Evolutionary conservation across 2,113 vertebrate species (phyloP).

Genomic region (Ceyx margarethae): DNA sequence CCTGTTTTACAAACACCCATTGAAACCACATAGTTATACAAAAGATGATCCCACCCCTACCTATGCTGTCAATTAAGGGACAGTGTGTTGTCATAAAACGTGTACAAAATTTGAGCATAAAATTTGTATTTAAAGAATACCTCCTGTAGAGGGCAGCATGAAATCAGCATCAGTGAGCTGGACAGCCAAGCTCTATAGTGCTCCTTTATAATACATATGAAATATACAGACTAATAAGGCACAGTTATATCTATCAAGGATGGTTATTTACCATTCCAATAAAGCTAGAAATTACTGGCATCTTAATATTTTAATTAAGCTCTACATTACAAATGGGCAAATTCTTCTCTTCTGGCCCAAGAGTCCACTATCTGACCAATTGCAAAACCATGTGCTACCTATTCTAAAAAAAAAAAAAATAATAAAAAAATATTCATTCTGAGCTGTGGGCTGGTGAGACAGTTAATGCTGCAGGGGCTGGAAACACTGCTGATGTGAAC

Average conservation of each 20-base stretch:
- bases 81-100: background rate
- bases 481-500: background rate
- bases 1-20: background rate
- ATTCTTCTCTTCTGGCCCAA: background rate
- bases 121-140: background rate
- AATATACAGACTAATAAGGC: background rate
- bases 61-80: background rate
- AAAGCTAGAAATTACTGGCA: background rate
- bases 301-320: background rate
- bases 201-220: fast-evolving
- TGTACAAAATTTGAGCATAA: background rate
- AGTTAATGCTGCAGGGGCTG: background rate
- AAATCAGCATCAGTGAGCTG: background rate
- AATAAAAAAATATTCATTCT: background rate
- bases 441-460: background rate
- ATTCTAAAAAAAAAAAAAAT: background rate
- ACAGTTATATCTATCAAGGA: background rate
- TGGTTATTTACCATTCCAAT: background rate
- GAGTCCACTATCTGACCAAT: background rate
- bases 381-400: background rate
- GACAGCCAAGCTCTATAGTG: fast-evolving
- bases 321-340: background rate
- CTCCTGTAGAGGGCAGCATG: constrained; percentile 10
- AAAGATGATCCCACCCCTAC: fast-evolving
- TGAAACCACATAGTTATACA: background rate